Conservation (phyloP, 2,797 vertebrate genomes). For the Dermochelys coriacea region DNA sequence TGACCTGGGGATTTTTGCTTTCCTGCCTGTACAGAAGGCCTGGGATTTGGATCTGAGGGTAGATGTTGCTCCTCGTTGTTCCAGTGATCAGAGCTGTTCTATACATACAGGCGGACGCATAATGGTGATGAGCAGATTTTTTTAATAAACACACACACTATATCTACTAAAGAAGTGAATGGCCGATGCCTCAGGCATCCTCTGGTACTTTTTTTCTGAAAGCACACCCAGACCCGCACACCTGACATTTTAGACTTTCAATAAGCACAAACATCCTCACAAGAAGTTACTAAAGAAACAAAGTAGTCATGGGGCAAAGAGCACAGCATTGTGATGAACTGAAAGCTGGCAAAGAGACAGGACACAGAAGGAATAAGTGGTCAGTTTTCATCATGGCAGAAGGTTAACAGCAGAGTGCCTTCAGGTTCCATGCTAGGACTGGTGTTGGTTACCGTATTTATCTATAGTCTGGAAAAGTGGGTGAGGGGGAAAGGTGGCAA, state of each 20-base stretch:
- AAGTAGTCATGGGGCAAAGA: background rate
- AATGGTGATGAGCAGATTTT: background rate
- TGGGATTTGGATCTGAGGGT: background rate
- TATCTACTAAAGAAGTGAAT: constrained; percentile 37
- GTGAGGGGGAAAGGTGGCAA: background rate
- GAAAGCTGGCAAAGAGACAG: background rate
- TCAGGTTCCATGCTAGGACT: background rate
- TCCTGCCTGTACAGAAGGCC: background rate
- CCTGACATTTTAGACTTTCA: constrained; percentile 21
- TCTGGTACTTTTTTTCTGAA: background rate
- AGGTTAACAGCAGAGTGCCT: background rate
- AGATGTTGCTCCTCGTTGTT: background rate
- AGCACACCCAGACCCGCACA: background rate
- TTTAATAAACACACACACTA: constrained; percentile 18
- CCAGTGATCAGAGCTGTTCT: background rate
- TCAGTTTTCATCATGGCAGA: background rate
- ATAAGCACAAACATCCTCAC: background rate
- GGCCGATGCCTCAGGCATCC: background rate
- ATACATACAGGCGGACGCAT: background rate
- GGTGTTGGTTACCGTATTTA: background rate
- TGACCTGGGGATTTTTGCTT: background rate
- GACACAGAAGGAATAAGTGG: background rate
- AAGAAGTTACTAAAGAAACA: background rate
- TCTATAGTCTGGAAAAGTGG: background rate
- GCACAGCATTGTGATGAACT: background rate